Conservation (phyloP, 92 coral and sea anemone species). For the Umimayanthus kanabou region DNA sequence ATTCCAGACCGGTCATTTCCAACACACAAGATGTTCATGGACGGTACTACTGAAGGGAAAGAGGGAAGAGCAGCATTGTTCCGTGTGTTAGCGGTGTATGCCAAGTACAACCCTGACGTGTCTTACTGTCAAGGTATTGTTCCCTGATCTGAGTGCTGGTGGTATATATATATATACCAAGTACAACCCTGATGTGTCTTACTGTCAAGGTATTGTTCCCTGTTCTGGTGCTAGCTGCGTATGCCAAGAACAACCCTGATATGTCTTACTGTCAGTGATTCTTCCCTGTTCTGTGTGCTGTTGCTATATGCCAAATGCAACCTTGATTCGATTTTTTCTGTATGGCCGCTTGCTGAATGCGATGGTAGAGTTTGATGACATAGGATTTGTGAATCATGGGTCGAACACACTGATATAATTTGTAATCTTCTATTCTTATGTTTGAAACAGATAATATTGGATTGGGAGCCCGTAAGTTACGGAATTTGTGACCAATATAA, state of each 20-base stretch:
- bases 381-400: too few relatives aligned
- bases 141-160: slow-evolving; percentile 56
- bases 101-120: slow-evolving; percentile 84
- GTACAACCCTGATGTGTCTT: slow-evolving; percentile 88
- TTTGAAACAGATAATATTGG: too few relatives aligned
- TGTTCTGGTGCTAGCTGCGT: slow-evolving; percentile 53
- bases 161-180: slow-evolving; percentile 70
- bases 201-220: slow-evolving; percentile 83
- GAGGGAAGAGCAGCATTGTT: slow-evolving; percentile 93
- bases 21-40: slow-evolving; percentile 83
- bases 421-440: too few relatives aligned
- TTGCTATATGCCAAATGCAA: slow-evolving; percentile 82
- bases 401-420: too few relatives aligned
- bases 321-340: slow-evolving; percentile 56
- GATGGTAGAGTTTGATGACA: too few relatives aligned
- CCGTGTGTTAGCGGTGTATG: slow-evolving; percentile 90
- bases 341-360: too few relatives aligned
- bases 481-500: too few relatives aligned
- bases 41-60: slow-evolving; percentile 79
- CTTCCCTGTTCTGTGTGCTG: neutral
- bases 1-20: slow-evolving; percentile 88
- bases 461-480: too few relatives aligned
- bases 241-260: slow-evolving; percentile 78
- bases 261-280: slow-evolving; percentile 93
- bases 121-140: slow-evolving; percentile 97